phyloP scores from a whole-genome alignment of 1,140 invertebrate species.

The Cardiocondyla obscurior region DNA sequence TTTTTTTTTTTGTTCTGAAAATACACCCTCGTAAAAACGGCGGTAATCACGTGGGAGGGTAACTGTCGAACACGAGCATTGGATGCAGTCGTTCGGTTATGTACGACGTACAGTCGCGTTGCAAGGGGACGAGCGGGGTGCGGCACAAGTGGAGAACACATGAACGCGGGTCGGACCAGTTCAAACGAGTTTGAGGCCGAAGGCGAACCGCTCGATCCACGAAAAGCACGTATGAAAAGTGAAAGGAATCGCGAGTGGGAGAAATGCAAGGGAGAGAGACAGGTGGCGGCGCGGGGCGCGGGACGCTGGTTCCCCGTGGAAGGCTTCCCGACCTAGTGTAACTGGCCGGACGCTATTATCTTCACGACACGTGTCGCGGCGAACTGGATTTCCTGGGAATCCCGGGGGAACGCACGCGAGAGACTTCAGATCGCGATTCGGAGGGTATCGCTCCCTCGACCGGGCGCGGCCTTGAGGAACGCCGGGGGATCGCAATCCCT shows the following conservation, averaged over 20 bases:
- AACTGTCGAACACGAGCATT: not conserved
- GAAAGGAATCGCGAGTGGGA: no score
- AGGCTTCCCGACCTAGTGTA: conserved; percentile 78
- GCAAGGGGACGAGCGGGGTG: conserved; percentile 41
- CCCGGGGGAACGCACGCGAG: not conserved
- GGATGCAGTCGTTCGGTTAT: not conserved
- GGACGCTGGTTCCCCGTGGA: conserved; percentile 40
- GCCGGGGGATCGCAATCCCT: conserved; percentile 4
- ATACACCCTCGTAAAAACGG: conserved; percentile 36
- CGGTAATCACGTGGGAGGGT: conserved; percentile 20
- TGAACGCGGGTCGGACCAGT: conserved; percentile 72
- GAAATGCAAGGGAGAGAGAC: no score
- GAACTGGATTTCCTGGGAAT: conserved; percentile 22
- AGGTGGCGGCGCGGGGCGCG: not conserved
- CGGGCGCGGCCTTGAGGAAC: conserved; percentile 2
- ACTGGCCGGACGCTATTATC: conserved; percentile 52
- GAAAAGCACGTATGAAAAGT: conserved; percentile 78
- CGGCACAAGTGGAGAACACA: conserved; percentile 40
- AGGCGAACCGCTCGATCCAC: conserved; percentile 76
- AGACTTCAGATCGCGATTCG: not conserved
- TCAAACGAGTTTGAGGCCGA: conserved; percentile 75
- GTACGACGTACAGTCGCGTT: conserved; percentile 45
- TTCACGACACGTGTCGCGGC: not conserved
- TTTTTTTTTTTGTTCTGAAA: not conserved
- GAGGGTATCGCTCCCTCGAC: not conserved